A percentile compares a stretch with the other conserved stretches of the same genome.
phyloP scores from a whole-genome alignment of 1,140 invertebrate species.

The Platyura marginata region DNA sequence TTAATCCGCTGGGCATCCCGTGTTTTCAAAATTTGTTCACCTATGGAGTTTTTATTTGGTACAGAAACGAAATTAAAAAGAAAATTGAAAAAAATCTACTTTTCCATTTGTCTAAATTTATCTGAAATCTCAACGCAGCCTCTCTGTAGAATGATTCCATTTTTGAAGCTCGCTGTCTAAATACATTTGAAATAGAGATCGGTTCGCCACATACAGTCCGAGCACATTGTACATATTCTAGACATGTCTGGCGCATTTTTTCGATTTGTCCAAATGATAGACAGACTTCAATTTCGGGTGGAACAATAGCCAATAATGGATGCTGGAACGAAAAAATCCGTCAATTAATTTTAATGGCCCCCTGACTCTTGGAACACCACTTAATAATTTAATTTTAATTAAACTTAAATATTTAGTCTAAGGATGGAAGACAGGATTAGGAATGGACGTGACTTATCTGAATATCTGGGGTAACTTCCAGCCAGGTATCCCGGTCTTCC shows the following conservation, averaged over 20 bases:
- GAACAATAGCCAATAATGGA: conserved; percentile 10
- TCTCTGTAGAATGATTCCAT: conserved; percentile 9
- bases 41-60: too few relatives aligned
- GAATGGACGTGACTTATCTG: too few relatives aligned
- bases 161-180: conserved; percentile 7
- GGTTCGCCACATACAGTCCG: conserved; percentile 5
- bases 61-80: too few relatives aligned
- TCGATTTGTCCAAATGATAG: conserved; percentile 12
- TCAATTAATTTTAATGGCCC: too few relatives aligned
- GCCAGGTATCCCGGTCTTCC: too few relatives aligned
- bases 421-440: too few relatives aligned
- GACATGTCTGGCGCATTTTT: conserved; percentile 5
- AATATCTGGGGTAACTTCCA: too few relatives aligned
- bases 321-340: conserved; percentile 14
- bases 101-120: conserved; percentile 13
- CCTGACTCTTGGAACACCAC: too few relatives aligned
- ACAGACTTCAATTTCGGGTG: conserved; percentile 13
- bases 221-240: conserved; percentile 5
- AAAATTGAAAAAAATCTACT: too few relatives aligned
- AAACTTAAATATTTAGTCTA: too few relatives aligned
- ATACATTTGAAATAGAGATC: conserved; percentile 5
- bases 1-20: conserved; percentile 5
- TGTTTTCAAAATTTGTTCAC: not conserved
- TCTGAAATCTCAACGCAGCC: conserved; percentile 8
- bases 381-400: too few relatives aligned